Evolutionary conservation across 2,113 vertebrate genomes (phyloP).

Genomic region (Albula glossodonta): DNA sequence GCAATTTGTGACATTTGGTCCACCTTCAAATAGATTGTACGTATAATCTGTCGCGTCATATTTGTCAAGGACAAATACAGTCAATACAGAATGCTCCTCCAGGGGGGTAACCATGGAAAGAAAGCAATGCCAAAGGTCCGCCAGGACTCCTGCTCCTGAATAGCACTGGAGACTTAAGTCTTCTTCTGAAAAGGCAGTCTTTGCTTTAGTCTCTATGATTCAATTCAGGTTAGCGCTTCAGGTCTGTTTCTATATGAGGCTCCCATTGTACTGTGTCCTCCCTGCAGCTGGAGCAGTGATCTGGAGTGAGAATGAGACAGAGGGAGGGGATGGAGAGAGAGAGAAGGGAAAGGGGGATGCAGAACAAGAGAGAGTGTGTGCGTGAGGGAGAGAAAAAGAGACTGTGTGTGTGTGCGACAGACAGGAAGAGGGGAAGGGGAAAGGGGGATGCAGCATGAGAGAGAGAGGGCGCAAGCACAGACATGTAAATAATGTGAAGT

Average conservation of each 20-base stretch:
- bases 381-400: conserved; percentile 37
- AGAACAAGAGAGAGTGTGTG: conserved; percentile 30
- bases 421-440: conserved; percentile 50
- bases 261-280: conserved; percentile 27
- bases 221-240: conserved; percentile 13
- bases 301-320: conserved; percentile 48
- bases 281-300: conserved; percentile 47
- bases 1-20: conserved; percentile 45
- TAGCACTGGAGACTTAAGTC: background rate
- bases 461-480: conserved; percentile 64
- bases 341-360: conserved; percentile 32
- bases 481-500: conserved; percentile 77
- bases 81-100: background rate
- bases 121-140: conserved; percentile 4
- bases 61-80: conserved; percentile 31
- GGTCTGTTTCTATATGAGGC: conserved; percentile 33
- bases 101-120: background rate
- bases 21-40: conserved; percentile 34
- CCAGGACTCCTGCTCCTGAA: conserved; percentile 10
- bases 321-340: conserved; percentile 35
- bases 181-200: background rate
- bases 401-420: conserved; percentile 8
- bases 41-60: conserved; percentile 47
- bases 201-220: background rate
- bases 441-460: conserved; percentile 19